Evolutionary conservation across 2,888 invertebrate genomes (phyloP), one percentile per base, ranked within the genome.

Genomic region (Pyrrhia umbra): DNA sequence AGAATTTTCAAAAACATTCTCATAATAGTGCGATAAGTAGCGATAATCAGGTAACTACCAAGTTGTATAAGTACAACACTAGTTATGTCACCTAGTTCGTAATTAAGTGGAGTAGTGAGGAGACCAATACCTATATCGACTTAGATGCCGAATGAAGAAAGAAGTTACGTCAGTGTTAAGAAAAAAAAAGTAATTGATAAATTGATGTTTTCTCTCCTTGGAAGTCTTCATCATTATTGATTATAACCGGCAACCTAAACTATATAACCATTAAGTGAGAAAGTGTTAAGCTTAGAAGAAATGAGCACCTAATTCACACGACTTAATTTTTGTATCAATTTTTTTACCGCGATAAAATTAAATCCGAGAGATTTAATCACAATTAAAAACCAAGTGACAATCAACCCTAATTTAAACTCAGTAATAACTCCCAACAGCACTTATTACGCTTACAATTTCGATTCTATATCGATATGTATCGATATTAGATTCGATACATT

Each of bases 401-500:
- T 3, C 3, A 23, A 9, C 8, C 15, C 16, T 13, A 51, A 46
- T 46, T 40, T 13, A 6, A 30, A 52, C 3, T 20, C 20, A 9
- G 42, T 61, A 46, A 40, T 47, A 73, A 74, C 62, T 75, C 56
- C 52, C 60, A 37, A 23, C 18, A 58, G 49, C 27, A 27, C 13
- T 21, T 56, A 58, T 68, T 59, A 67, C 66, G 46, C 47, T 64
- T 72, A 69, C 75, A 59, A 66, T 67, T 65, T 65, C 51, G 49
- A 47, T 64, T 37, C 10, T 39, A 57, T 62, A 64, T 68, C 58
- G 50, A 42, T 34, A 39, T 60, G 43, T 50, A 54, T 56, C 59
- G 60, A 52, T 72, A 56, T 51, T 60, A 61, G 46, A 55, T 64
- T 68, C 59, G 67, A 73, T 65, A 76, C 59, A 74, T 63, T 80